Conservation (phyloP, 1,140 invertebrate genomes). For the Xylocopa sonorina region DNA sequence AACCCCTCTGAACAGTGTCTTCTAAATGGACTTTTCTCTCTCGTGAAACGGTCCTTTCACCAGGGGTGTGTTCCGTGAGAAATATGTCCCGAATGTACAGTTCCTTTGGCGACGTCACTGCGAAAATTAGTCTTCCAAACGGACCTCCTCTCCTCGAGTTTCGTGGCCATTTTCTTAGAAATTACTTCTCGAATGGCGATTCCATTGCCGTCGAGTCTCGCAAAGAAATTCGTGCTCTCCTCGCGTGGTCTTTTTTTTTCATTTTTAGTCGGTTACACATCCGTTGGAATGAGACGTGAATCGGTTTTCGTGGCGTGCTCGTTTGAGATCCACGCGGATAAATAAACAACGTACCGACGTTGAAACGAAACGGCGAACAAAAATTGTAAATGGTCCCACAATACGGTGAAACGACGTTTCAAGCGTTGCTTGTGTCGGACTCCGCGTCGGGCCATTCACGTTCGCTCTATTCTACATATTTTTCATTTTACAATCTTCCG, state of each 20-base stretch:
- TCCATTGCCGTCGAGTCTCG: not conserved
- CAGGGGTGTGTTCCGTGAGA: too few relatives aligned
- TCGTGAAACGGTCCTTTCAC: not conserved
- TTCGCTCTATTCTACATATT: not conserved
- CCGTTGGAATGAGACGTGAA: not conserved
- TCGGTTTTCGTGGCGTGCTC: not conserved
- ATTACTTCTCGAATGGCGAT: too few relatives aligned
- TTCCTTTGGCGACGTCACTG: not conserved
- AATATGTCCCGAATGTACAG: not conserved
- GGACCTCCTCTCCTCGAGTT: not conserved
- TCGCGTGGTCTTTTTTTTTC: not conserved
- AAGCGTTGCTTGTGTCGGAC: not conserved
- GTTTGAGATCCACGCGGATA: not conserved
- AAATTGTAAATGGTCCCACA: not conserved
- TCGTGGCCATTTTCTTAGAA: not conserved
- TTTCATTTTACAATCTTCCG: not conserved
- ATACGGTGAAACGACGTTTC: not conserved
- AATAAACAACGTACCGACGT: not conserved
- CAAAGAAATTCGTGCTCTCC: not conserved
- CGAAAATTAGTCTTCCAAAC: slow-evolving; percentile 24
- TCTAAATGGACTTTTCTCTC: not conserved
- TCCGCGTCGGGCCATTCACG: not conserved
- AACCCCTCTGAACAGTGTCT: not conserved
- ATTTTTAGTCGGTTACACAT: not conserved
- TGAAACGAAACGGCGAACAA: not conserved